phyloP scores from a whole-genome alignment of 2,797 vertebrate genomes.

The Acrossocheilus wenchowensis region DNA sequence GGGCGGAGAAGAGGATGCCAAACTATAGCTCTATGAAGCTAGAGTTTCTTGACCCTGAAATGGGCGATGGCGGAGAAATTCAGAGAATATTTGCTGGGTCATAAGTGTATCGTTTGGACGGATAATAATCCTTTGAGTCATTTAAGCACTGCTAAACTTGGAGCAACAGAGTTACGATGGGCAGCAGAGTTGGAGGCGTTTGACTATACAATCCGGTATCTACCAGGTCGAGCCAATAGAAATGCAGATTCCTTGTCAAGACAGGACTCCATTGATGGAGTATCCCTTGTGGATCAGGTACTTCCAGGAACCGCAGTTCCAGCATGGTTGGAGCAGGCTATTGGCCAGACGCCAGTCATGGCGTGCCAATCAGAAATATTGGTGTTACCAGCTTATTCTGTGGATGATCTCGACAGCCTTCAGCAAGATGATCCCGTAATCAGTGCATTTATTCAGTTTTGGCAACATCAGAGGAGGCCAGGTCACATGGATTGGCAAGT shows the following conservation, averaged over 20 bases:
- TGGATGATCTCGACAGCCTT: not conserved
- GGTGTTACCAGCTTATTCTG: not conserved
- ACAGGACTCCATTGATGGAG: not conserved
- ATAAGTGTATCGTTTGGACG: not conserved
- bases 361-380: not conserved
- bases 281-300: not conserved
- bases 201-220: not conserved
- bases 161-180: not conserved
- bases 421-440: not conserved
- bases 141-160: not conserved
- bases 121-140: too few relatives aligned
- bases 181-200: not conserved
- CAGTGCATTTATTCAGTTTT: not conserved
- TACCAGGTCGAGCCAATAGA: not conserved
- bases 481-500: not conserved
- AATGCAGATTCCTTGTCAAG: not conserved
- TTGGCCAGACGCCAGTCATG: not conserved
- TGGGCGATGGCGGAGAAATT: not conserved
- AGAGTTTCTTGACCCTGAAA: not conserved
- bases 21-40: not conserved
- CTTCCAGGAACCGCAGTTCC: not conserved
- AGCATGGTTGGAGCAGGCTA: not conserved
- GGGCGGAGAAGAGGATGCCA: not conserved
- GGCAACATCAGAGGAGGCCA: not conserved
- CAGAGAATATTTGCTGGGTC: not conserved